phyloP scores from a whole-genome alignment of 2,113 vertebrate species.

The Pterocles gutturalis region DNA sequence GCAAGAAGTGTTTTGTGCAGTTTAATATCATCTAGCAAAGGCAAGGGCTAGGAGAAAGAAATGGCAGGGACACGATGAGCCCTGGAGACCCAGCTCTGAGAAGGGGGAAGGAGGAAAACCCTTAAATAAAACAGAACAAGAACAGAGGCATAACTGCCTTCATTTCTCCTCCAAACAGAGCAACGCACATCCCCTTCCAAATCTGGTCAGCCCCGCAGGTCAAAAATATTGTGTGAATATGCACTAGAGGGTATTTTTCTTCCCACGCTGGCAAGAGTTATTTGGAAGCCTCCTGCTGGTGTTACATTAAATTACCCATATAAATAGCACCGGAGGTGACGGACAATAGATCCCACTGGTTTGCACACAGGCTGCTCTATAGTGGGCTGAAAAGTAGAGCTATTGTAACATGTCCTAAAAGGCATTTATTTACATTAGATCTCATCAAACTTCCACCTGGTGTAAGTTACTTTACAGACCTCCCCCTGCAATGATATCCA shows the following conservation, averaged over 20 bases:
- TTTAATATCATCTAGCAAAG: not conserved
- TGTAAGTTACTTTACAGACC: not conserved
- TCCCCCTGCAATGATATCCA: not conserved
- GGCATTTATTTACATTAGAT: not conserved
- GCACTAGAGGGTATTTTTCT: conserved; percentile 45
- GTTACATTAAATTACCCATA: conserved; percentile 62
- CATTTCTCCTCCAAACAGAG: not conserved
- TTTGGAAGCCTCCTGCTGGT: conserved; percentile 58
- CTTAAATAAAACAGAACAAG: not conserved
- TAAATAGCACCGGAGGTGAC: conserved; percentile 42
- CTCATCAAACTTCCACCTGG: conserved; percentile 2
- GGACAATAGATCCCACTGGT: conserved; percentile 38
- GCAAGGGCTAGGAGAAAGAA: not conserved
- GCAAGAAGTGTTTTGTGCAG: not conserved
- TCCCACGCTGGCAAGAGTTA: conserved; percentile 49
- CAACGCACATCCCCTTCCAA: not conserved
- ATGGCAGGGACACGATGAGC: not conserved
- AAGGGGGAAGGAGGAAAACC: not conserved
- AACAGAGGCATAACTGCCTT: not conserved
- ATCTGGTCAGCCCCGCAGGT: not conserved
- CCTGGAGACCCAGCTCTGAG: not conserved
- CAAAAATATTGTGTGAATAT: conserved; percentile 43
- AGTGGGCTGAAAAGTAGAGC: not conserved
- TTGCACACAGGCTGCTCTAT: not conserved
- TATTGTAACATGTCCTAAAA: not conserved